phyloP scores from a whole-genome alignment of 2,888 invertebrate genomes.

The Caenorhabditis angaria region DNA sequence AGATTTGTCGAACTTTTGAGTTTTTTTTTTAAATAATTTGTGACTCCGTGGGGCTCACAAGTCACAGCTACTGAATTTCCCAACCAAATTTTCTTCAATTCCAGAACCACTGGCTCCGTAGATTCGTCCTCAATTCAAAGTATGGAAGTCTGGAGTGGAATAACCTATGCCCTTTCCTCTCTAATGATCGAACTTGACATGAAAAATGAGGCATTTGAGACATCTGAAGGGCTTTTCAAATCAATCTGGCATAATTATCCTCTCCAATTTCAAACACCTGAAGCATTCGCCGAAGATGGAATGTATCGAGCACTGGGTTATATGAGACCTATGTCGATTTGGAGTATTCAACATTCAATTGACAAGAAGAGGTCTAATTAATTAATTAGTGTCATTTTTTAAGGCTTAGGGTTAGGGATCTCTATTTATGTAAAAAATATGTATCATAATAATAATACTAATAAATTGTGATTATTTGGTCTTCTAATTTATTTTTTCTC shows the following conservation, averaged over 20 bases:
- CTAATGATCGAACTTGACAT: slow-evolving; percentile 82
- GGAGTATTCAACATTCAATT: slow-evolving; percentile 85
- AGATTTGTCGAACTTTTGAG: too few species aligned
- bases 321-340: slow-evolving; percentile 90
- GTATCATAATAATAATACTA: too few species aligned
- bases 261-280: slow-evolving; percentile 79
- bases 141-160: slow-evolving; percentile 91
- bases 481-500: background rate
- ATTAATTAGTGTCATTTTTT: background rate
- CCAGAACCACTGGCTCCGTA: slow-evolving; percentile 75
- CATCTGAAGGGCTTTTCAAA: slow-evolving; percentile 86
- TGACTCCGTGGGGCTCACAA: too few species aligned
- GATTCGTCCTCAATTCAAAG: slow-evolving; percentile 83
- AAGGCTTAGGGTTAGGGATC: too few species aligned
- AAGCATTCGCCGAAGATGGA: slow-evolving; percentile 81
- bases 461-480: too few species aligned
- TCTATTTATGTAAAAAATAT: too few species aligned
- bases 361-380: slow-evolving; percentile 13
- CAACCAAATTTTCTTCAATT: slow-evolving; percentile 8
- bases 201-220: slow-evolving; percentile 85
- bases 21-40: too few species aligned
- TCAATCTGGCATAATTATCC: slow-evolving; percentile 81
- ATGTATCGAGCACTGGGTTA: slow-evolving; percentile 86
- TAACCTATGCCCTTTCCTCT: slow-evolving; percentile 85
- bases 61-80: too few species aligned